These are phyloP conservation scores for Pogonomyrmex californicus DNA, from an alignment of 1,140 invertebrate genomes.

Conservation along the genomic window DNA sequence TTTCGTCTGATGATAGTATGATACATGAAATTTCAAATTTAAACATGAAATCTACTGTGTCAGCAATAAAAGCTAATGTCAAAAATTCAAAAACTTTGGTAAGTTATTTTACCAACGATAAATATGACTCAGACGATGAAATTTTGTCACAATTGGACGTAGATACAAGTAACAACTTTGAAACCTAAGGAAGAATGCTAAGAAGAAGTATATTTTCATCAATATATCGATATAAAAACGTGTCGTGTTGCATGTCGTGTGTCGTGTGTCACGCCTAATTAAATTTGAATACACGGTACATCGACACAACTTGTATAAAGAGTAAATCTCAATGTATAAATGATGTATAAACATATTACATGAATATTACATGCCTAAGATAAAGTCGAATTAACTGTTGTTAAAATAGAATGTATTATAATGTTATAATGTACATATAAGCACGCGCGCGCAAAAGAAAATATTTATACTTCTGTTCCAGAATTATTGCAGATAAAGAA, in stretches of 20 bases:
- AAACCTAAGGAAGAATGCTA: slow-evolving; percentile 27
- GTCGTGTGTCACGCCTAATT: neutral
- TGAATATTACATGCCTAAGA: neutral
- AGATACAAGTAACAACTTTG: slow-evolving; percentile 57
- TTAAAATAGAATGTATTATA: neutral
- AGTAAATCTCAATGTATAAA: neutral
- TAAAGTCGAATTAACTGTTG: neutral
- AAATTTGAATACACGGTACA: neutral
- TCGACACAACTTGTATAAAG: neutral
- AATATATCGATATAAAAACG: neutral
- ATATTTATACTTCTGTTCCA: neutral
- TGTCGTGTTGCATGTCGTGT: no score
- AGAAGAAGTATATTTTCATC: neutral
- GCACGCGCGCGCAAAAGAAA: neutral
- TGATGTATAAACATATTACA: neutral
- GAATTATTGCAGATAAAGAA: neutral
- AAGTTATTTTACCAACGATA: slow-evolving; percentile 20
- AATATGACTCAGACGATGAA: slow-evolving; percentile 78
- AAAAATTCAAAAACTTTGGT: neutral
- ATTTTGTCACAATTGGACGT: slow-evolving; percentile 79
- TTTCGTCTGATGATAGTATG: neutral
- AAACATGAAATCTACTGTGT: neutral
- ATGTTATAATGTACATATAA: neutral
- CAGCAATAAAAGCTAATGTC: neutral
- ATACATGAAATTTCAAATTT: neutral